Conservation (phyloP, 2,113 vertebrate genomes). For the Pluvialis apricaria region DNA sequence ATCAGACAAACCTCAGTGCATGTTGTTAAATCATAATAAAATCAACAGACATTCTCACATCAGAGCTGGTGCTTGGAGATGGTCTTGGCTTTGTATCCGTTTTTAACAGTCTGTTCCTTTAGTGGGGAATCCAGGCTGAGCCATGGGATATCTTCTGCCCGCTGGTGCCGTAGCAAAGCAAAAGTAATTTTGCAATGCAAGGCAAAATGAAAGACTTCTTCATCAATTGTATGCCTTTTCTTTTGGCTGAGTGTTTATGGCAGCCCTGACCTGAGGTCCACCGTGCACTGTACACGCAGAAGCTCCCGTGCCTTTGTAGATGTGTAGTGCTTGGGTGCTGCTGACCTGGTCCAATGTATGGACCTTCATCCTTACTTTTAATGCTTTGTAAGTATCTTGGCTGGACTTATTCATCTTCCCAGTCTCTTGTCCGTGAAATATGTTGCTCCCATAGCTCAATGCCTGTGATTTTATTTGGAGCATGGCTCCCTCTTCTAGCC, state of each 20-base stretch:
- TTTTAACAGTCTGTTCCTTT: not conserved
- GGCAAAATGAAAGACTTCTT: not conserved
- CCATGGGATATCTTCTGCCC: not conserved
- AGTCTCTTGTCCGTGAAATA: not conserved
- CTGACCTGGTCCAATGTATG: not conserved
- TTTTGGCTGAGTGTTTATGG: not conserved
- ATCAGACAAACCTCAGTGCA: not conserved
- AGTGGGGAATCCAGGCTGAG: not conserved
- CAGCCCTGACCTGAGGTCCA: not conserved
- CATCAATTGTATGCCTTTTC: not conserved
- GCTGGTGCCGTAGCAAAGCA: not conserved
- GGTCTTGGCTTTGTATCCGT: not conserved
- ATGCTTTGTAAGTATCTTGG: not conserved
- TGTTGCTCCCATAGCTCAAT: not conserved
- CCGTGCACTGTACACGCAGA: accelerated
- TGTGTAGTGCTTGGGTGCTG: not conserved
- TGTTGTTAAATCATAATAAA: conserved; percentile 25
- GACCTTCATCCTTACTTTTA: not conserved
- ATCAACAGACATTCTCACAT: not conserved
- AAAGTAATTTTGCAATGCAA: not conserved
- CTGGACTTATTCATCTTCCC: not conserved
- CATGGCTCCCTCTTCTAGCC: not conserved
- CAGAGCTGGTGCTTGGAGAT: not conserved
- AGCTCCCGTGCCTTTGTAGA: not conserved
- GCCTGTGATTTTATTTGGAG: not conserved